phyloP scores from a whole-genome alignment of 2,888 invertebrate species.

The Mythimna loreyi region DNA sequence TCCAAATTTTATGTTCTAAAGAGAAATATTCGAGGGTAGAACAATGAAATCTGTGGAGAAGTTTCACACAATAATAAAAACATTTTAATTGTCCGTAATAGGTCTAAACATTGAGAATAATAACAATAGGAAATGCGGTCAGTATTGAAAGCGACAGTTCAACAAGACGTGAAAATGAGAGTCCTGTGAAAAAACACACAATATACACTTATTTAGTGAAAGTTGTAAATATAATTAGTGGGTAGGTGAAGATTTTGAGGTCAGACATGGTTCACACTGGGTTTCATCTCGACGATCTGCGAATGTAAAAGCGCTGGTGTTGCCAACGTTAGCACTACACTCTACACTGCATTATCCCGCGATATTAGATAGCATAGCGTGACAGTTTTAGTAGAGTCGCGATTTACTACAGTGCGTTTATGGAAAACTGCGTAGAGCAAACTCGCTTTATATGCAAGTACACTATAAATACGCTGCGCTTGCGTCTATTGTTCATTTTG shows the following conservation, averaged over 20 bases:
- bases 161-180: slow-evolving; percentile 59
- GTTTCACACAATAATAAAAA: slow-evolving; percentile 59
- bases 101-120: slow-evolving; percentile 50
- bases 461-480: slow-evolving; percentile 28
- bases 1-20: slow-evolving; percentile 51
- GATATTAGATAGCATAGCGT: slow-evolving; percentile 20
- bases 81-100: slow-evolving; percentile 58
- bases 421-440: slow-evolving; percentile 26
- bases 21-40: slow-evolving; percentile 38
- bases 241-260: slow-evolving; percentile 54
- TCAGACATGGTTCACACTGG: slow-evolving; percentile 53
- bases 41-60: slow-evolving; percentile 50
- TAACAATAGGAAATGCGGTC: slow-evolving; percentile 59
- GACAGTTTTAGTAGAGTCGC: slow-evolving; percentile 38
- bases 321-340: slow-evolving; percentile 4
- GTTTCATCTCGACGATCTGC: slow-evolving; percentile 25
- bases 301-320: slow-evolving; percentile 5
- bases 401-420: slow-evolving; percentile 28
- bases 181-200: slow-evolving; percentile 65
- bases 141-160: slow-evolving; percentile 55
- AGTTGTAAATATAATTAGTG: slow-evolving; percentile 61
- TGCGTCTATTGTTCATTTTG: slow-evolving; percentile 39
- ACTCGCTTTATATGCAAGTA: slow-evolving; percentile 6
- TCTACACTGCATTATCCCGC: slow-evolving; percentile 2
- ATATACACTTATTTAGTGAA: slow-evolving; percentile 61